A percentile compares a stretch with the other conserved stretches of the same genome.
Evolutionary conservation across 1,140 invertebrate species (phyloP).

Genomic region (Ridgeia piscesae): DNA sequence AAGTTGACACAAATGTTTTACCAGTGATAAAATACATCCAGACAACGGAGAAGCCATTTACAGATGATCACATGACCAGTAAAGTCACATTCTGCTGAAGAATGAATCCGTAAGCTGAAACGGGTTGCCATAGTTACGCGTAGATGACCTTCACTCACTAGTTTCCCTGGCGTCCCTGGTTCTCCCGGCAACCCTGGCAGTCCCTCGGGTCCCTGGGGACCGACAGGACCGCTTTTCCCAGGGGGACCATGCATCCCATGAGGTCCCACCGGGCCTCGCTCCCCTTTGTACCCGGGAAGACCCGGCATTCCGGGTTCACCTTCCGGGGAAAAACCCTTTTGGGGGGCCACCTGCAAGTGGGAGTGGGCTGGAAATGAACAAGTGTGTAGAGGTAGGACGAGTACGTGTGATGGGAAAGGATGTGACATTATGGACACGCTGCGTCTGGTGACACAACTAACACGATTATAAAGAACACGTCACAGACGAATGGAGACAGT

Average conservation of each 20-base stretch:
- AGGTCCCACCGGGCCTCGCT: conserved; percentile 19
- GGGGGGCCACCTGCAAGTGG: conserved; percentile 20
- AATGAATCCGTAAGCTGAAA: not conserved
- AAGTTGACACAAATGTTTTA: not conserved
- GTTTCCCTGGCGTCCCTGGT: conserved; percentile 30
- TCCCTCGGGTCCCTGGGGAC: conserved; percentile 26
- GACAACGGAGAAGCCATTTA: not conserved
- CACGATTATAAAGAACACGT: not conserved
- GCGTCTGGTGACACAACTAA: no score
- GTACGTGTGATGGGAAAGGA: no score
- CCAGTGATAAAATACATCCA: not conserved
- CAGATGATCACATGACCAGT: not conserved
- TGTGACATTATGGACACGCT: no score
- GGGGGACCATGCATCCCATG: conserved; percentile 13
- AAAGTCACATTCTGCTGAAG: not conserved
- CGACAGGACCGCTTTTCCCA: conserved; percentile 20
- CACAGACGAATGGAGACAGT: no score
- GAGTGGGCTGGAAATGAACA: not conserved
- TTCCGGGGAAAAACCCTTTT: conserved; percentile 27
- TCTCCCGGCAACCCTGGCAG: conserved; percentile 30
- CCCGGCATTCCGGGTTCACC: conserved; percentile 33
- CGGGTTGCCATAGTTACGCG: not conserved
- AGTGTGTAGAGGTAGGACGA: no score
- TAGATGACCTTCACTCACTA: conserved; percentile 23
- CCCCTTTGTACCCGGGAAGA: conserved; percentile 29